These are phyloP conservation scores for Acronicta psi DNA, from an alignment of 2,888 invertebrate genomes.

Conservation along the genomic window DNA sequence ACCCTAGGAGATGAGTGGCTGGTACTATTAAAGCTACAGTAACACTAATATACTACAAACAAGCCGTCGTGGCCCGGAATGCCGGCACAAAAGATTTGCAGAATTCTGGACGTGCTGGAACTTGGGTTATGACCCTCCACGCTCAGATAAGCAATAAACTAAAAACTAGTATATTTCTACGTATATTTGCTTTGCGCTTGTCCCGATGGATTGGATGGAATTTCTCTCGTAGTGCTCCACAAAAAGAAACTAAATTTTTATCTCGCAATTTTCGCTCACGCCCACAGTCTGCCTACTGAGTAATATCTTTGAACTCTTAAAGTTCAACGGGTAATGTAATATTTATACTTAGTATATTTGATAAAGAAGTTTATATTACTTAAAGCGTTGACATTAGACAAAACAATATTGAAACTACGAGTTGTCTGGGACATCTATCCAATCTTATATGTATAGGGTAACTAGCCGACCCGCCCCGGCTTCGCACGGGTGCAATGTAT, in stretches of 20 bases:
- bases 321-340: not conserved
- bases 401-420: not conserved
- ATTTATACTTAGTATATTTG: too few relatives aligned
- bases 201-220: not conserved
- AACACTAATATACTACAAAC: too few relatives aligned
- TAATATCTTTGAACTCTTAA: too few relatives aligned
- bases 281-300: not conserved
- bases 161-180: not conserved
- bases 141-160: constrained; percentile 1
- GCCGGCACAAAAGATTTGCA: not conserved
- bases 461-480: too few relatives aligned
- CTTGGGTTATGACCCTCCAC: not conserved
- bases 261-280: not conserved
- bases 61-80: too few relatives aligned
- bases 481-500: too few relatives aligned
- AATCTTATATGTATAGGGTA: not conserved
- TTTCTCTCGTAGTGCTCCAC: not conserved
- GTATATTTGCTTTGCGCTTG: not conserved
- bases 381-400: not conserved
- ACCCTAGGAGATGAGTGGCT: too few relatives aligned
- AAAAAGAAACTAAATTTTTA: not conserved
- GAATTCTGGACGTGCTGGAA: not conserved
- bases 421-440: constrained; percentile 4
- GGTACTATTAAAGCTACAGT: too few relatives aligned
- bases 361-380: too few relatives aligned